A percentile compares a stretch with the other conserved stretches of the same genome.
These are phyloP conservation scores for Physeter macrocephalus DNA, from an alignment of 2,113 vertebrate species.

Conservation along the genomic window DNA sequence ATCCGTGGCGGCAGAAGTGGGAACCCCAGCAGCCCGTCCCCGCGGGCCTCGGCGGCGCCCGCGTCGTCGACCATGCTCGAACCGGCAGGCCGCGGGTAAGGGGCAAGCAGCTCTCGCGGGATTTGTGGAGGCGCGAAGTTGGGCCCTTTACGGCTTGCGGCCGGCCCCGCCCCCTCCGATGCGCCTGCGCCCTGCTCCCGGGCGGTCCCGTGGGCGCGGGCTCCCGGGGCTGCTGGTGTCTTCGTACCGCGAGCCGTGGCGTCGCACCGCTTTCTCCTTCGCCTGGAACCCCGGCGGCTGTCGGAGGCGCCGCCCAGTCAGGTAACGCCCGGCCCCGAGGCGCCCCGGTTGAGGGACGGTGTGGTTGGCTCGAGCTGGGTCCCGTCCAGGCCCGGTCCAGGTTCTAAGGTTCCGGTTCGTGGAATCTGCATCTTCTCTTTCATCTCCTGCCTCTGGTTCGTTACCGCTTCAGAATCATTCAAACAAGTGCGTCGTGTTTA, in stretches of 20 bases:
- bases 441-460: not conserved
- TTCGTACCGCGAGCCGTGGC: rapidly evolving
- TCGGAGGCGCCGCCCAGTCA: not conserved
- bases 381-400: no score
- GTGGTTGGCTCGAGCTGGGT: not conserved
- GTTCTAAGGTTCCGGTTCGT: rapidly evolving
- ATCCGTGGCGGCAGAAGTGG: not conserved
- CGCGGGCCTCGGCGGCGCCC: not conserved
- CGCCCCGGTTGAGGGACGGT: not conserved
- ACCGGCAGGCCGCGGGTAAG: rapidly evolving
- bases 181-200: not conserved
- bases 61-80: rapidly evolving
- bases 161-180: not conserved
- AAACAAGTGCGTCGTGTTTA: not conserved
- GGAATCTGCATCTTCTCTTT: not conserved
- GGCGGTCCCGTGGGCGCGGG: rapidly evolving
- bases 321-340: not conserved
- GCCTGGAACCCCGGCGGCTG: not conserved
- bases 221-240: rapidly evolving
- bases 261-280: rapidly evolving
- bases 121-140: conserved; percentile 74
- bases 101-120: conserved; percentile 74
- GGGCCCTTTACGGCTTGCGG: rapidly evolving
- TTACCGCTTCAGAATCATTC: not conserved
- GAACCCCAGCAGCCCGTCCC: not conserved